Evolutionary conservation across 2,797 vertebrate genomes (phyloP), one percentile per base, ranked within the genome.

Genomic region (Falco peregrinus): DNA sequence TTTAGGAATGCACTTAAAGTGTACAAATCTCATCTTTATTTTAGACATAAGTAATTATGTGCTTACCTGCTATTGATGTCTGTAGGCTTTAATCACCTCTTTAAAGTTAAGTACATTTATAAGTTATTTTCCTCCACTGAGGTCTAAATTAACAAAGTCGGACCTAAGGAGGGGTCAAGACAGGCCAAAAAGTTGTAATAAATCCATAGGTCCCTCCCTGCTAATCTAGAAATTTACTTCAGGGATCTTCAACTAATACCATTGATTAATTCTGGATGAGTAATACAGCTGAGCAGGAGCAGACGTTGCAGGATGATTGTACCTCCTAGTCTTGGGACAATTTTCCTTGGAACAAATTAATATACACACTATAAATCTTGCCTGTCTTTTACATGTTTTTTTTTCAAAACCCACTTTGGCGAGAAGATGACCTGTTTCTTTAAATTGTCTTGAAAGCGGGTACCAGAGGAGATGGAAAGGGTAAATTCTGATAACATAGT

Each of bases 1-100:
- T 89, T 75, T 48, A 95, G 93, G 90, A 95, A 96, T 93, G 88
- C 81, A 90, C 86, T 96, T 89, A 71, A 69, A 80, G 71, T 68
- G 20, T 65, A 67, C 59, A 87, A 92, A 80, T 80, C 85, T 96
- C 67, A 73, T 87, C 78, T 85, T 81, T 90, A 81, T 84, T 96
- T 83, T 81, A 87, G 81, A 71, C 5, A 0, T 54, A 75, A 95
- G 81, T 89, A 91, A 89, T 93, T 94, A 96, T 83, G 57, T 93
- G 51, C 81, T 96, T 96, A 83, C 16, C n/a, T 91, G 87, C 71
- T 68, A 57, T 75, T 92, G 68, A 89, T 71, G 84, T 74, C 81
- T 96, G 35, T 33, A 90, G 56, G 65, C 84, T 93, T 89, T 89
- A 89, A 84, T 90, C 9, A 2, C 53, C 31, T 76, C 83, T 88